Evolutionary conservation across 2,888 invertebrate genomes (phyloP).

Genomic region (Drosophila rellima): DNA sequence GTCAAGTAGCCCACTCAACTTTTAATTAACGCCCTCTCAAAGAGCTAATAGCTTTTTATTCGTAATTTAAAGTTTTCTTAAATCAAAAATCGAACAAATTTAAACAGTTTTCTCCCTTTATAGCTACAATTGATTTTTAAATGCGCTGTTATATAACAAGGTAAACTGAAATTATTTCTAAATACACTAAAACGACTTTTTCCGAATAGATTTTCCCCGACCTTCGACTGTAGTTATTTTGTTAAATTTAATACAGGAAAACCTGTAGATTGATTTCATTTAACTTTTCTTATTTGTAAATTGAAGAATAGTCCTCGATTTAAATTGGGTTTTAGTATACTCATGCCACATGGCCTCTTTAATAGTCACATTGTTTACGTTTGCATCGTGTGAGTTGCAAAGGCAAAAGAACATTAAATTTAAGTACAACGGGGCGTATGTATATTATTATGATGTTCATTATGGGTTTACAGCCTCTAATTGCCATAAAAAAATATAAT

Average conservation of each 20-base stretch:
- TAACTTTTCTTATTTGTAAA: background rate
- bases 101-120: constrained; percentile 13
- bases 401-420: constrained; percentile 36
- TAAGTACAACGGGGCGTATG: constrained; percentile 55
- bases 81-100: constrained; percentile 12
- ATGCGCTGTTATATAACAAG: constrained; percentile 9
- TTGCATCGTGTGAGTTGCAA: constrained; percentile 46
- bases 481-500: constrained; percentile 59
- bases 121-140: constrained; percentile 41
- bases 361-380: constrained; percentile 54
- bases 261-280: background rate
- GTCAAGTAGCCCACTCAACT: constrained; percentile 52
- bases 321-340: background rate
- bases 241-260: background rate
- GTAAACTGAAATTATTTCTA: background rate
- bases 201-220: background rate
- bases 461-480: constrained; percentile 50
- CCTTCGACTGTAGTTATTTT: no score
- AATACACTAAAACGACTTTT: no score
- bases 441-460: constrained; percentile 40
- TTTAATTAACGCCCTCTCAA: constrained; percentile 45
- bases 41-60: constrained; percentile 28
- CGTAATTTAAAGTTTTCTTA: constrained; percentile 2
- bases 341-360: constrained; percentile 25
- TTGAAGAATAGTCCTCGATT: background rate